phyloP scores from a whole-genome alignment of 2,888 invertebrate genomes.

The Drosophila paucipuncta region DNA sequence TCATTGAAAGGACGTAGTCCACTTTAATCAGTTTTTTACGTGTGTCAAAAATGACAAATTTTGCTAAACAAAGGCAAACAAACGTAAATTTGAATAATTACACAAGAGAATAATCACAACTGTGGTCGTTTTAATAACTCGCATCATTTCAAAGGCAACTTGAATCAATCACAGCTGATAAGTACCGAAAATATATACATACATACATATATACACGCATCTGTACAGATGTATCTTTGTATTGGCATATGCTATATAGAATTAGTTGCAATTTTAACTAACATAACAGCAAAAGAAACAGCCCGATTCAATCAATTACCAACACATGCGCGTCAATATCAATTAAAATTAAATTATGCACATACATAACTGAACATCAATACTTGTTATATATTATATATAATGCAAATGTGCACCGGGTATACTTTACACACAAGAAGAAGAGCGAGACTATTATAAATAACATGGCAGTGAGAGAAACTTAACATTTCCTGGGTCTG shows the following conservation, averaged over 20 bases:
- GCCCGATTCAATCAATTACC: neutral
- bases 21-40: neutral
- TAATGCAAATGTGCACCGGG: constrained; percentile 38
- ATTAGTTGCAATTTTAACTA: constrained; percentile 6
- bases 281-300: neutral
- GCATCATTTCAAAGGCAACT: constrained; percentile 10
- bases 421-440: constrained; percentile 19
- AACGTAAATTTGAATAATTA: neutral
- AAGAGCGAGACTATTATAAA: constrained; percentile 21
- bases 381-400: constrained; percentile 22
- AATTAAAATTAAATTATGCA: constrained; percentile 11
- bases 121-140: neutral
- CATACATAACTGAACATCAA: constrained; percentile 12
- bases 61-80: neutral
- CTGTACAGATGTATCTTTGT: neutral
- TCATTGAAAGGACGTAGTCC: constrained; percentile 1
- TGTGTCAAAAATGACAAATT: neutral
- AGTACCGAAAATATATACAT: constrained; percentile 3
- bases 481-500: constrained; percentile 24
- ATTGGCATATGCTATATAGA: neutral
- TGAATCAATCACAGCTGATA: constrained; percentile 12
- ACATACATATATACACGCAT: neutral
- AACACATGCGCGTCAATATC: neutral
- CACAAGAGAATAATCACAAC: neutral
- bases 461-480: constrained; percentile 15